Base-by-base conservation (phyloP, 2,888 invertebrate genomes). In the Lasioglossum morio region DNA sequence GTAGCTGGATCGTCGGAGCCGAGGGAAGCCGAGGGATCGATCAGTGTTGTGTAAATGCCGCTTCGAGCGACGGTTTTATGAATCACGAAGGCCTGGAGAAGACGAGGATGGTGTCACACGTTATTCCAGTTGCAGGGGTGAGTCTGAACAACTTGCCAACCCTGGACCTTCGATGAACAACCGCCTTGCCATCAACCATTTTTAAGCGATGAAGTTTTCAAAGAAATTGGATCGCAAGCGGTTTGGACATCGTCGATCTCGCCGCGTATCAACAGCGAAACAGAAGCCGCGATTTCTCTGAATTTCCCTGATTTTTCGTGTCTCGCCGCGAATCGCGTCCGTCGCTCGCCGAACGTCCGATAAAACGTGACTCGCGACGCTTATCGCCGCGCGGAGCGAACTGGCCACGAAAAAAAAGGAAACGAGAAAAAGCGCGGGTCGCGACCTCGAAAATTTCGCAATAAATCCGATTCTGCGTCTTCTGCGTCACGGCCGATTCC, bases 381-480 rank as follows among this genome's bases (percentile, higher is more conserved):
- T 91, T 92, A 91, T 93, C 91, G 75, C 83, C 73, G 70, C 73
- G 77, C 66, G 85, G 81, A 80, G 88, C 88, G 84, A 53, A 53
- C 53, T 23, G 53, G 53, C 53, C 8, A n/a, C n/a, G 53, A 53
- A 84, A 88, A 92, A 81, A 79, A 81, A 91, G 90, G 87, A 88
- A 87, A 87, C 89, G 85, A 91, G 88, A 86, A 86, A 87, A 88
- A 89, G 81, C 70, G 82, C 77, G 91, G 94, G 92, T 94, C 93
- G 86, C 84, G 92, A 92, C 91, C 93, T 91, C 92, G 91, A 90
- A 89, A 94, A 93, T 94, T 94, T 94, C 93, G 90, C 94, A 94
- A 94, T 84, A 78, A 66, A 81, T 78, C 74, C 75, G 77, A 69
- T 34, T 69, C 69, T 40, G 40, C 69, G 69, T 69, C 69, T 80